Conservation (phyloP, 2,888 invertebrate genomes). For the Leptopilina syphax region DNA sequence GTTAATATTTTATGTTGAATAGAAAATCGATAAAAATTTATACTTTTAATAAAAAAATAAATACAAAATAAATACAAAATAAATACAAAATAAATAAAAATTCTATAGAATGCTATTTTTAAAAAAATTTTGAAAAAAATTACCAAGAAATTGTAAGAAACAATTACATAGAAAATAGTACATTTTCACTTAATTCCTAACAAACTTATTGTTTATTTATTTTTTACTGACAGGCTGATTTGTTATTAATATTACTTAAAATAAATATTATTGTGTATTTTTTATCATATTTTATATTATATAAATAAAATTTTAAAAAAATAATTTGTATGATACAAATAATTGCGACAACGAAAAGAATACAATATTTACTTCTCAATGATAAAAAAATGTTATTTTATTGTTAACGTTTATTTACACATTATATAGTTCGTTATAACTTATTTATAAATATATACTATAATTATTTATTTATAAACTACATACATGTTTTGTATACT, state of each 20-base stretch:
- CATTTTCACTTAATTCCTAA: conserved; percentile 23
- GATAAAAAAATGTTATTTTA: conserved; percentile 35
- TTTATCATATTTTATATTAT: not conserved
- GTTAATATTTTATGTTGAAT: no score
- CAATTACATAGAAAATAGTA: not conserved
- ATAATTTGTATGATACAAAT: not conserved
- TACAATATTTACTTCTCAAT: not conserved
- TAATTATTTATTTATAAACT: conserved; percentile 54
- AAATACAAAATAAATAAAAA: no score
- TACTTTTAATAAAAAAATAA: no score
- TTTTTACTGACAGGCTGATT: conserved; percentile 1
- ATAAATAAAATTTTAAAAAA: not conserved
- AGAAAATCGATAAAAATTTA: no score
- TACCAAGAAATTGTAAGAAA: not conserved
- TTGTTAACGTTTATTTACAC: conserved; percentile 51
- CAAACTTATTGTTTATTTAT: conserved; percentile 42
- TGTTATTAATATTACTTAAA: not conserved
- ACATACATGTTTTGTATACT: conserved; percentile 50
- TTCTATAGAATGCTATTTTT: no score
- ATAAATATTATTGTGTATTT: not conserved
- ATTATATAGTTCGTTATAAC: conserved; percentile 2
- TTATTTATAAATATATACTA: conserved; percentile 55
- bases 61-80: no score
- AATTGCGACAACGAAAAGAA: not conserved
- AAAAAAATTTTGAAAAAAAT: no score